Base-by-base conservation (phyloP, 2,888 invertebrate genomes). In the Noctua janthe region DNA sequence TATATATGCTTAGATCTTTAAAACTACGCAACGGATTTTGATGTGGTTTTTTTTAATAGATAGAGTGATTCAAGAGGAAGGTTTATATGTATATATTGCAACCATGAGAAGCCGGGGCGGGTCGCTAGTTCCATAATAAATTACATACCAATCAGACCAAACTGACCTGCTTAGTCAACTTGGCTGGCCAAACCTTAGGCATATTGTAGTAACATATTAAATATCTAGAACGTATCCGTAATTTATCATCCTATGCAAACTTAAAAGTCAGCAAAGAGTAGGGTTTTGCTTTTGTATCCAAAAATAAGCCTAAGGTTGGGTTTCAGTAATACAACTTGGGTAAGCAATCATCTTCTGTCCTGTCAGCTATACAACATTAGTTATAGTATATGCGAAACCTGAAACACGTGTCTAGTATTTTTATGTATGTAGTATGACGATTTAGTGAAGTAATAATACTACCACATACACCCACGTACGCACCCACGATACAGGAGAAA, bases 181-280 rank as follows among this genome's bases (percentile, higher is more conserved):
- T 23, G 39, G 2, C 29, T 43, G 15, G 13, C 20, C 13, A 3
- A 29, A 74, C 29, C 29, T 73, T 15, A 71, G 10, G 6, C 23
- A 35, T 71, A 15, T 71, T 10, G 1, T 47, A 71, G 23, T 43
- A 73, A 15, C 29, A 29, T 23, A 47, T n/a, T n/a, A n/a, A 71
- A 71, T 71, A 47, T 47, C 29, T 47, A 23, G 47, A 71, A 17
- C 29, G 43, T 47, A 29, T 23, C 71, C 29, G 15, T 74, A 71
- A 39, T 74, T 51, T 51, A 74, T 74, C 74, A 74, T 74, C 74
- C 49, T 74, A 39, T 13, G 49, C n/a, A 51, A 49, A 74, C 39
- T n/a, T 72, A 7, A 49, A 74, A 49, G 39, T 74, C 35, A 49
- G 20, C 13, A n/a, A 49, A 73, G 49, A 35, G 49, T 49, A 39